Evolutionary conservation across 2,797 vertebrate genomes (phyloP), one percentile per base, ranked within the genome.

Genomic region (Zalophus californianus): DNA sequence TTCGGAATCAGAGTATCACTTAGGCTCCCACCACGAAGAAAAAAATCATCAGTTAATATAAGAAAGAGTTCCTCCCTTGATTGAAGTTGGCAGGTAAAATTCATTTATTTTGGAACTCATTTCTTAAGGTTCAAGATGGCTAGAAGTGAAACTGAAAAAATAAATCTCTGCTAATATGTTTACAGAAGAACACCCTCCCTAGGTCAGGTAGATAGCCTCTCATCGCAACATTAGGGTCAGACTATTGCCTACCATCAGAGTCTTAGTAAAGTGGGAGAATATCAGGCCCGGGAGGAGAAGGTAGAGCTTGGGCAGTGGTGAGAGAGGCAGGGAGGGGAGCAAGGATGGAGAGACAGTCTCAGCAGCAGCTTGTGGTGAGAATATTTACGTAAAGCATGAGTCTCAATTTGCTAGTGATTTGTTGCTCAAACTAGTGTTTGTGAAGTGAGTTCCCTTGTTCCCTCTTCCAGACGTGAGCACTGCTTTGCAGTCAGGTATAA

Each of bases 1-100:
- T 94, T 86, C 80, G 93, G 94, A 91, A 87, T 90, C 58, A 9
- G 82, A 56, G 15, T 90, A 77, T 64, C 78, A 54, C 54, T 94
- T 85, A 92, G 41, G 27, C 5, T 58, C 27, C 27, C 9, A 94
- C 66, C 48, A 80, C 2, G 27, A 75, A 10, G 84, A 85, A 38
- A 92, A 96, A 95, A 92, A 38, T 35, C 66, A 48, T 29, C 21
- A 18, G 72, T 73, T 86, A 88, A 29, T 35, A 75, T 48, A 95
- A 97, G 16, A 54, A 93, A 89, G 79, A 79, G 52, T 54, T 75
- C 21, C 54, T 64, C 27, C 70, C 21, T 70, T 73, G 58, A 94
- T 90, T 86, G 70, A 96, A 97, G 72, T 64, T 77, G 89, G 58
- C 84, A 97, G 15, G 32, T 86, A 79, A 97, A 95, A 96, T 54